A percentile compares a stretch with the other conserved stretches of the same genome.
These are phyloP conservation scores for Drosophila tropicalis DNA, from an alignment of 1,140 invertebrate species.

Conservation along the genomic window DNA sequence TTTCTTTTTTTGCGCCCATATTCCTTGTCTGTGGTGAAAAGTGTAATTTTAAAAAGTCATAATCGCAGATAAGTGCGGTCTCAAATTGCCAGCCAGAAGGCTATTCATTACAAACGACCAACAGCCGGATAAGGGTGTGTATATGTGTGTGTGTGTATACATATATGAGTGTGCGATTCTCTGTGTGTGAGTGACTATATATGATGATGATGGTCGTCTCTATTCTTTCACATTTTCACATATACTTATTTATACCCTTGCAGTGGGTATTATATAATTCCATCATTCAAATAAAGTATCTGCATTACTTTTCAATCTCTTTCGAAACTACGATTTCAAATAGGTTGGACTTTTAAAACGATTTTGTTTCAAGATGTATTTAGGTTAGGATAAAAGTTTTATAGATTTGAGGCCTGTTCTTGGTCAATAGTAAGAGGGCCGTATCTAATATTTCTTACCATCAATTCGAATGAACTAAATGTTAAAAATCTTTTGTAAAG, in stretches of 20 bases:
- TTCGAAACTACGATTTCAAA: too few species aligned
- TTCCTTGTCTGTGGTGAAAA: constrained; percentile 66
- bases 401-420: too few species aligned
- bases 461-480: too few species aligned
- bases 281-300: neutral
- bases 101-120: constrained; percentile 77
- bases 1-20: constrained; percentile 15
- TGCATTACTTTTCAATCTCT: neutral
- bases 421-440: too few species aligned
- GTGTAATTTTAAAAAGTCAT: constrained; percentile 83
- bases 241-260: constrained; percentile 13
- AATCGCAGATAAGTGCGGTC: constrained; percentile 83
- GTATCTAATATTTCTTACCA: too few species aligned
- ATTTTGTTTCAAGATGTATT: too few species aligned
- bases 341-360: too few species aligned
- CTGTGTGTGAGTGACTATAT: constrained; percentile 28
- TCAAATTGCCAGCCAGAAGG: constrained; percentile 69
- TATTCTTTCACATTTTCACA: constrained; percentile 51
- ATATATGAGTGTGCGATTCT: constrained; percentile 31
- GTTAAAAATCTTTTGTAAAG: too few species aligned
- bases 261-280: neutral
- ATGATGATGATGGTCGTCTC: constrained; percentile 18
- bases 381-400: too few species aligned
- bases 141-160: too few species aligned
- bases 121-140: constrained; percentile 36